A percentile compares a stretch with the other conserved stretches of the same genome.
These are phyloP conservation scores for Auanema sp. DNA, from an alignment of 2,888 invertebrate genomes.

Conservation along the genomic window DNA sequence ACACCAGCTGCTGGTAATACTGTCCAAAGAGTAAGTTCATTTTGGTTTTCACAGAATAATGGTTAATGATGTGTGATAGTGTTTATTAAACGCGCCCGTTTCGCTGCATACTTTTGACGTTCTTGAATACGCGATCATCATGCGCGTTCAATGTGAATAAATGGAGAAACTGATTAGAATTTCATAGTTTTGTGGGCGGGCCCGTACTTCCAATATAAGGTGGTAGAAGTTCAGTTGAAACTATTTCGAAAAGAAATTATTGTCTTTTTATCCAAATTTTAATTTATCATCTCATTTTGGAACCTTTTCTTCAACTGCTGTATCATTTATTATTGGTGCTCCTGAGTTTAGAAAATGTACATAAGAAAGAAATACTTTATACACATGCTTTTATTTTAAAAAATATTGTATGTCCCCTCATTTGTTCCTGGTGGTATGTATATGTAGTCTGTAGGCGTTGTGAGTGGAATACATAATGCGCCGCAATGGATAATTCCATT, in stretches of 20 bases:
- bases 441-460: constrained; percentile 1
- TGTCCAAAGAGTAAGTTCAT: constrained; percentile 46
- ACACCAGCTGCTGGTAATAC: constrained; percentile 57
- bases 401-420: neutral
- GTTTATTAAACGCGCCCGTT: neutral
- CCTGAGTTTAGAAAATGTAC: too few species aligned
- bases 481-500: constrained; percentile 23
- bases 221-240: too few species aligned
- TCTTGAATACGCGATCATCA: too few species aligned
- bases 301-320: too few species aligned
- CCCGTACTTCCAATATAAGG: neutral
- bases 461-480: constrained; percentile 22
- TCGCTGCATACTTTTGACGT: neutral
- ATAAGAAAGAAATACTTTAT: too few species aligned
- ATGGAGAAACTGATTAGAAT: constrained; percentile 14
- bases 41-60: neutral
- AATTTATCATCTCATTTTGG: too few species aligned
- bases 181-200: constrained; percentile 19
- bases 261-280: too few species aligned
- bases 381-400: too few species aligned
- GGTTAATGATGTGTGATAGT: neutral
- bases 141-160: neutral
- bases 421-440: neutral
- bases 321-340: too few species aligned
- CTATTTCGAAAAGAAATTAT: too few species aligned